Evolutionary conservation across 2,888 invertebrate genomes (phyloP).

Genomic region (Stegana nigrithorax): DNA sequence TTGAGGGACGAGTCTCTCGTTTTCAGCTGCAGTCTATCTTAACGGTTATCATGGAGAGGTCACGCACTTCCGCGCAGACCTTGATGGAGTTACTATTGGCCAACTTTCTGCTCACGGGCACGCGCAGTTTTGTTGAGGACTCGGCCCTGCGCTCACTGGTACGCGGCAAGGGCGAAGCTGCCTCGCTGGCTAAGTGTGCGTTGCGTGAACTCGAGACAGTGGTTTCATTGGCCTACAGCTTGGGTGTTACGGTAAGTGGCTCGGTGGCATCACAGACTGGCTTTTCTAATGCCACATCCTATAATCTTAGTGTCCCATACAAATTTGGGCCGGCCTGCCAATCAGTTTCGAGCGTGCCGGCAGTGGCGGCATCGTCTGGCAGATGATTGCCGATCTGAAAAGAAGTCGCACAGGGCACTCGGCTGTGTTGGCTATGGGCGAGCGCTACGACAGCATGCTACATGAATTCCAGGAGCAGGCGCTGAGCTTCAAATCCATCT

Average conservation of each 20-base stretch:
- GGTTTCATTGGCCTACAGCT: slow-evolving; percentile 76
- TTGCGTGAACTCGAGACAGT: slow-evolving; percentile 81
- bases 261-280: neutral
- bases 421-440: slow-evolving; percentile 87
- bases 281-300: neutral
- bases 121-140: slow-evolving; percentile 59
- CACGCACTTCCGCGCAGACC: slow-evolving; percentile 64
- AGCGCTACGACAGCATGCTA: slow-evolving; percentile 88
- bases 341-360: slow-evolving; percentile 71
- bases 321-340: slow-evolving; percentile 69
- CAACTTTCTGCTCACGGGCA: slow-evolving; percentile 60
- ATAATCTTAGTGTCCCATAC: slow-evolving; percentile 72
- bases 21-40: slow-evolving; percentile 79
- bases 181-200: slow-evolving; percentile 76
- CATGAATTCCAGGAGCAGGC: slow-evolving; percentile 74
- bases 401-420: slow-evolving; percentile 68
- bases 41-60: slow-evolving; percentile 74
- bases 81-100: slow-evolving; percentile 63
- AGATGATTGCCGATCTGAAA: slow-evolving; percentile 69
- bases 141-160: slow-evolving; percentile 72
- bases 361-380: slow-evolving; percentile 74
- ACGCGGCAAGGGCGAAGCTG: slow-evolving; percentile 77
- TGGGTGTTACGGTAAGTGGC: slow-evolving; percentile 79
- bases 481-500: slow-evolving; percentile 62
- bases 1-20: slow-evolving; percentile 75